Conservation (phyloP, 2,888 invertebrate genomes). For the Eupithecia pulchellata region DNA sequence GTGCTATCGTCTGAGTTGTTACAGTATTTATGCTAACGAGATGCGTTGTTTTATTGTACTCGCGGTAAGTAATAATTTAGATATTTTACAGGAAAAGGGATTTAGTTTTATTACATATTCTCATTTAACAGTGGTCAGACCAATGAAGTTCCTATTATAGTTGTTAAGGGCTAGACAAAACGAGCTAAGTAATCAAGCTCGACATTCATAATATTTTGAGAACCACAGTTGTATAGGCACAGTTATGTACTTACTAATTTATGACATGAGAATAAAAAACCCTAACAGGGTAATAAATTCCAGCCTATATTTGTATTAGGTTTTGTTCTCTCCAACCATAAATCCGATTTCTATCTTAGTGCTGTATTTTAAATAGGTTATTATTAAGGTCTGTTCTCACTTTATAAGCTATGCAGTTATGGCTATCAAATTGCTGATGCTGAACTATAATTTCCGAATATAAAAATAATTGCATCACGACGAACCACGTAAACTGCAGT, state of each 20-base stretch:
- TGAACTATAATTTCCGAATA: constrained; percentile 55
- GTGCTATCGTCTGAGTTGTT: constrained; percentile 23
- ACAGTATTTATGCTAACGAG: constrained; percentile 31
- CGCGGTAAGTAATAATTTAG: not conserved
- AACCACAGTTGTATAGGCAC: not conserved
- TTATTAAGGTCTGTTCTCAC: constrained; percentile 3
- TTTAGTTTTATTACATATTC: not conserved
- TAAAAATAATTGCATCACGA: constrained; percentile 60
- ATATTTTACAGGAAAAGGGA: not conserved
- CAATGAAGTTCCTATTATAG: not conserved
- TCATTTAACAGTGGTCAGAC: not conserved
- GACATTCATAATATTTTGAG: not conserved
- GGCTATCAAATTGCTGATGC: constrained; percentile 37
- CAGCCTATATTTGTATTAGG: not conserved
- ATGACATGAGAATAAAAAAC: not conserved
- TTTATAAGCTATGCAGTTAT: constrained; percentile 20
- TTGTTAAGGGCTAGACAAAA: not conserved
- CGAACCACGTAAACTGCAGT: constrained; percentile 59
- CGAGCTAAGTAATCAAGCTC: not conserved
- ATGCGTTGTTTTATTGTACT: constrained; percentile 3
- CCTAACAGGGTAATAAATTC: not conserved
- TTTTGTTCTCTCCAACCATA: constrained; percentile 15
- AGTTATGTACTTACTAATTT: not conserved
- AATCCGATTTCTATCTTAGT: constrained; percentile 19
- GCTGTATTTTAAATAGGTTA: constrained; percentile 4